Percentiles rank a stretch among this genome's conserved stretches.
phyloP scores from a whole-genome alignment of 2,113 vertebrate genomes.

The Neogobius melanostomus region DNA sequence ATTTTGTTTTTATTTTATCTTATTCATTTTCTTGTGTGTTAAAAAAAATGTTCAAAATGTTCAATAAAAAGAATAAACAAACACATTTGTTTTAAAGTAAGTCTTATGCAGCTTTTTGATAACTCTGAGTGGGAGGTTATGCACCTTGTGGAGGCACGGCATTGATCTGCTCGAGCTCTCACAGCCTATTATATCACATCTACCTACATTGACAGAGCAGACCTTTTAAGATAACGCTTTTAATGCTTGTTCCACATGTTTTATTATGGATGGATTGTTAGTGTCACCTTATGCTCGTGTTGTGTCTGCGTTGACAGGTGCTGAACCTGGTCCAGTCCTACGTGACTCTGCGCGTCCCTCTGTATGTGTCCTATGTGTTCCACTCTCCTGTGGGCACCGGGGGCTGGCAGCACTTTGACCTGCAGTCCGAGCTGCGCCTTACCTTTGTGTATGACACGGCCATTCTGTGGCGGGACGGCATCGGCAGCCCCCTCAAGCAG shows the following conservation, averaged over 20 bases:
- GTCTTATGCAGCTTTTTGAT: conserved; percentile 29
- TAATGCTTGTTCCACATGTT: not conserved
- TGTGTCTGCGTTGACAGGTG: conserved; percentile 73
- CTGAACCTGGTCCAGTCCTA: conserved; percentile 94
- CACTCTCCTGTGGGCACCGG: conserved; percentile 86
- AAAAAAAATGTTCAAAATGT: no score
- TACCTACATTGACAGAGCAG: conserved; percentile 17
- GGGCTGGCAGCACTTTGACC: conserved; percentile 95
- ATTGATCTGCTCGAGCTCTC: conserved; percentile 45
- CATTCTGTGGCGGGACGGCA: conserved; percentile 92
- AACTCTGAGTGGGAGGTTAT: conserved; percentile 45
- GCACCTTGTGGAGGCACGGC: conserved; percentile 40
- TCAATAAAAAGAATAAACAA: no score
- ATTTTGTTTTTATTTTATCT: no score
- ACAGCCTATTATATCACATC: conserved; percentile 32
- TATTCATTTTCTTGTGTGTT: no score
- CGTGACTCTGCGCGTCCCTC: conserved; percentile 90
- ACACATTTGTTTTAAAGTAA: conserved; percentile 8
- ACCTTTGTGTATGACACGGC: conserved; percentile 98
- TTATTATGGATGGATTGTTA: not conserved
- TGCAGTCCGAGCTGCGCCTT: conserved; percentile 89
- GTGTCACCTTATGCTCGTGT: not conserved
- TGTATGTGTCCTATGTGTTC: conserved; percentile 92
- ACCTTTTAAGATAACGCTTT: conserved; percentile 8
- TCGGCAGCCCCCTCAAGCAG: conserved; percentile 90